phyloP scores from a whole-genome alignment of 1,140 invertebrate species.

The Aleiodes sp. region DNA sequence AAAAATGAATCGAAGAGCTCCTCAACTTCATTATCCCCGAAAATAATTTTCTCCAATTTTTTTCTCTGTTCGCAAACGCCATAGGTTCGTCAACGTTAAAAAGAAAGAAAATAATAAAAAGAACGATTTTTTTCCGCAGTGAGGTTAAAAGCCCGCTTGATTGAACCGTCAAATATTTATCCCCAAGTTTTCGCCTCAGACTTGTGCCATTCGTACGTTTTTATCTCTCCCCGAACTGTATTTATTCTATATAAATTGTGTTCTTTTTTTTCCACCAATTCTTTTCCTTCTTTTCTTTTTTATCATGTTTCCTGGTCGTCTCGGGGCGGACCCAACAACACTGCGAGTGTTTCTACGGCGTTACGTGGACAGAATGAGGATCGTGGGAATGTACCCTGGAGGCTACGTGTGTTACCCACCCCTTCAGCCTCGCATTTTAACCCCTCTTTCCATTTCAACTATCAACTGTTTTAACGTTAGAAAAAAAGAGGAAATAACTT shows the following conservation, averaged over 20 bases:
- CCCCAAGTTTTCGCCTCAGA: not conserved
- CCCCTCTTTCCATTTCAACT: not conserved
- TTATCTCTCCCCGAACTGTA: not conserved
- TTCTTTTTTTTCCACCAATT: not conserved
- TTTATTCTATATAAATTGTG: not conserved
- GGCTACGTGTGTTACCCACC: not conserved
- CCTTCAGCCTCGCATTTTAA: not conserved
- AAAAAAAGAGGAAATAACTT: not conserved
- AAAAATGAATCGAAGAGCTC: too few relatives aligned
- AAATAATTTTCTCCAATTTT: too few relatives aligned
- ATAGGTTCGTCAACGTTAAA: not conserved
- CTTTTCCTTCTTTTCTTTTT: slow-evolving; percentile 5
- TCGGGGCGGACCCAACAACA: slow-evolving; percentile 24
- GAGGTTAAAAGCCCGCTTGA: slow-evolving; percentile 19
- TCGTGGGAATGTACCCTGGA: slow-evolving; percentile 22
- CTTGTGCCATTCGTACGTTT: not conserved
- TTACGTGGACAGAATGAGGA: slow-evolving; percentile 35
- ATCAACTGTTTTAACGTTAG: slow-evolving; percentile 4
- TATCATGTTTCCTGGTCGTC: slow-evolving; percentile 20
- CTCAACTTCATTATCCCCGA: too few relatives aligned
- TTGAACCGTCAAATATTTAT: slow-evolving; percentile 31
- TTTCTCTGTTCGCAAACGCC: not conserved
- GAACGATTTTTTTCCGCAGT: not conserved
- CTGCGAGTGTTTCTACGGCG: slow-evolving; percentile 31
- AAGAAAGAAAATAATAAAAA: not conserved